Percentiles rank a stretch among this genome's conserved stretches.
These are phyloP conservation scores for Aurelia aurita complex sp. Pacific DNA, from an alignment of 30 jellyfish, hydroid and myxozoan genomes.

Conservation along the genomic window DNA sequence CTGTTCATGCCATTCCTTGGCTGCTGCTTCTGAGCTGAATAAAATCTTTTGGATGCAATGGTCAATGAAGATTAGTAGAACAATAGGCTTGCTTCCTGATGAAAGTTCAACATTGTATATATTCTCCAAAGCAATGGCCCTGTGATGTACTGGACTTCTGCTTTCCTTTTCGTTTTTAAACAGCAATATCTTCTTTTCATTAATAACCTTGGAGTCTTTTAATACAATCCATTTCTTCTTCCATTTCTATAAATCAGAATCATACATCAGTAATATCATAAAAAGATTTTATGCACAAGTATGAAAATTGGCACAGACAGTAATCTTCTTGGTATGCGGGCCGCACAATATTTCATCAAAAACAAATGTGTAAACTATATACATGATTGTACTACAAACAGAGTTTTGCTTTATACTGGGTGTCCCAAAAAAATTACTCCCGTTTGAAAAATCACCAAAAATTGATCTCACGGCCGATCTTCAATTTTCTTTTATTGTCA, in stretches of 20 bases:
- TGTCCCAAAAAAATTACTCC: too few relatives aligned
- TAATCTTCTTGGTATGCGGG: too few relatives aligned
- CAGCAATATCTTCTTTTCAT: slow-evolving; percentile 11
- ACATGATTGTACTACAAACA: too few relatives aligned
- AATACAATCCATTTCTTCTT: slow-evolving; percentile 51
- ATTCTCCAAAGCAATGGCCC: slow-evolving; percentile 18
- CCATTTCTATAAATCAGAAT: slow-evolving; percentile 53
- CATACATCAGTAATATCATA: not conserved
- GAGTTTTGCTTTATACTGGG: too few relatives aligned
- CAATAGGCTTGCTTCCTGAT: not conserved
- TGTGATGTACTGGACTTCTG: not conserved
- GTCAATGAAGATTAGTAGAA: slow-evolving; percentile 13
- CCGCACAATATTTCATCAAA: too few relatives aligned
- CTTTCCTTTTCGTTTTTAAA: slow-evolving; percentile 32
- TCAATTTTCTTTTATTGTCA: too few relatives aligned
- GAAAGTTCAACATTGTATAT: slow-evolving; percentile 1
- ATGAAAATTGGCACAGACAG: not conserved
- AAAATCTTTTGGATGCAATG: slow-evolving; percentile 2
- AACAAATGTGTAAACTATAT: too few relatives aligned
- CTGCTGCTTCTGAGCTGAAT: slow-evolving; percentile 25
- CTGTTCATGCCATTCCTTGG: slow-evolving; percentile 62
- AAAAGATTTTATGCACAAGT: not conserved
- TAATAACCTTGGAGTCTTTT: not conserved
- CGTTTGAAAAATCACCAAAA: too few relatives aligned
- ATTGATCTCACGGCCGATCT: too few relatives aligned